A percentile compares a stretch with the other conserved stretches of the same genome.
Evolutionary conservation across 2,888 invertebrate genomes (phyloP).

Genomic region (Eupeodes latifasciatus): DNA sequence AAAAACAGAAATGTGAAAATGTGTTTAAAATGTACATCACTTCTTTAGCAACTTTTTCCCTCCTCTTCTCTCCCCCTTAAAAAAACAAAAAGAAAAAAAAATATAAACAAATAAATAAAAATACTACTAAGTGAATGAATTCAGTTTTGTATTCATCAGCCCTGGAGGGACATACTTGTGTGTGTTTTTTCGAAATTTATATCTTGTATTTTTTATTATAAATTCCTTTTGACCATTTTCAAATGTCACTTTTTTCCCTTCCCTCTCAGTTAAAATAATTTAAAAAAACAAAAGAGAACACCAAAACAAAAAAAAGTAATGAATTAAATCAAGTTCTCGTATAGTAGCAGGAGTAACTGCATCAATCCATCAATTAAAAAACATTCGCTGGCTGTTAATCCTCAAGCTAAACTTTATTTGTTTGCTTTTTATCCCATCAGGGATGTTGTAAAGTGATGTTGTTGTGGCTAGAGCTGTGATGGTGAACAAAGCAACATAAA

Average conservation of each 20-base stretch:
- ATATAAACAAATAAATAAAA: not conserved
- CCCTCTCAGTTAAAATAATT: constrained; percentile 38
- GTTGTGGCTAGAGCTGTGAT: not conserved
- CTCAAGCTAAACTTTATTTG: constrained; percentile 23
- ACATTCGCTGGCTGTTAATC: constrained; percentile 13
- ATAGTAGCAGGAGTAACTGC: constrained; percentile 5
- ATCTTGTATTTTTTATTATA: not conserved
- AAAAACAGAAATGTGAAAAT: not conserved
- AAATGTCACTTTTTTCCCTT: constrained; percentile 21
- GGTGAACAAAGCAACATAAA: not conserved
- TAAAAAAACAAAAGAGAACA: not conserved
- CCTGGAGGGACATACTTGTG: not conserved
- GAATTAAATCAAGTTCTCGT: constrained; percentile 45
- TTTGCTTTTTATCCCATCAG: not conserved
- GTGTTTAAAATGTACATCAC: constrained; percentile 18
- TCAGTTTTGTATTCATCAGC: constrained; percentile 21
- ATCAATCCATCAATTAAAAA: constrained; percentile 49
- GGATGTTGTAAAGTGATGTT: too few species aligned
- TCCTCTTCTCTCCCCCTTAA: not conserved
- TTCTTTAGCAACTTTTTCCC: constrained; percentile 1
- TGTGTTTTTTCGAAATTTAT: not conserved
- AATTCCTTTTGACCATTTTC: constrained; percentile 45
- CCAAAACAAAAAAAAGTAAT: constrained; percentile 1
- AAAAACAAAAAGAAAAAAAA: constrained; percentile 18
- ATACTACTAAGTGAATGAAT: constrained; percentile 16